These are phyloP conservation scores for Bubo scandiacus DNA, from an alignment of 2,113 vertebrate species.

Conservation along the genomic window DNA sequence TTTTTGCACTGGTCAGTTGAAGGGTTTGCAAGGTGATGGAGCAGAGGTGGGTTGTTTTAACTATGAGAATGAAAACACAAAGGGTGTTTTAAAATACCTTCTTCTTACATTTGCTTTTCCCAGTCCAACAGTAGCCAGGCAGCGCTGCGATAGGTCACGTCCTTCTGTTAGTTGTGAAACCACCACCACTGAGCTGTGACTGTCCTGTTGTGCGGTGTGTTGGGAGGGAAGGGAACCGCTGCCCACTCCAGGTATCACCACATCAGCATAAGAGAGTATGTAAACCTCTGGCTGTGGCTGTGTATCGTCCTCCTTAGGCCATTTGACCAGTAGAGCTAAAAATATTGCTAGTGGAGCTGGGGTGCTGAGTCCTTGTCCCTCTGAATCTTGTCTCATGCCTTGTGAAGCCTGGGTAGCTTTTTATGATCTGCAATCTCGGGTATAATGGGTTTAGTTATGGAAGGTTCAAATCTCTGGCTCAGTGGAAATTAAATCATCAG, in stretches of 20 bases:
- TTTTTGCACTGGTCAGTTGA: neutral
- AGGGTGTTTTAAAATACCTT: neutral
- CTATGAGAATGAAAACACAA: neutral
- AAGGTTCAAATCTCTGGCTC: neutral
- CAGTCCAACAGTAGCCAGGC: neutral
- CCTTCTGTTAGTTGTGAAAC: no score
- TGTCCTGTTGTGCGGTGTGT: neutral
- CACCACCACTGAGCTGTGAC: neutral
- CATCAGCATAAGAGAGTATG: neutral
- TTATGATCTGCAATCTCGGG: accelerated
- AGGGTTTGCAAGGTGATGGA: neutral
- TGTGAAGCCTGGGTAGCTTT: neutral
- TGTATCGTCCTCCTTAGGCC: accelerated
- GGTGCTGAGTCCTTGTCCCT: neutral
- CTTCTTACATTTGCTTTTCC: neutral
- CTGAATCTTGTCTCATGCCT: neutral
- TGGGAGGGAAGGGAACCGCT: neutral
- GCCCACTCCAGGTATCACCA: neutral
- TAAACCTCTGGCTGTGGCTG: neutral
- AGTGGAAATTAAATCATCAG: neutral
- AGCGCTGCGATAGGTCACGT: neutral
- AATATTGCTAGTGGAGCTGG: neutral
- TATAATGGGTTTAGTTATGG: neutral
- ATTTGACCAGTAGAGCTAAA: neutral
- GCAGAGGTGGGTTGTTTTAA: neutral